Conservation (phyloP, 2,797 vertebrate genomes). For the Sebastes nivosus region DNA sequence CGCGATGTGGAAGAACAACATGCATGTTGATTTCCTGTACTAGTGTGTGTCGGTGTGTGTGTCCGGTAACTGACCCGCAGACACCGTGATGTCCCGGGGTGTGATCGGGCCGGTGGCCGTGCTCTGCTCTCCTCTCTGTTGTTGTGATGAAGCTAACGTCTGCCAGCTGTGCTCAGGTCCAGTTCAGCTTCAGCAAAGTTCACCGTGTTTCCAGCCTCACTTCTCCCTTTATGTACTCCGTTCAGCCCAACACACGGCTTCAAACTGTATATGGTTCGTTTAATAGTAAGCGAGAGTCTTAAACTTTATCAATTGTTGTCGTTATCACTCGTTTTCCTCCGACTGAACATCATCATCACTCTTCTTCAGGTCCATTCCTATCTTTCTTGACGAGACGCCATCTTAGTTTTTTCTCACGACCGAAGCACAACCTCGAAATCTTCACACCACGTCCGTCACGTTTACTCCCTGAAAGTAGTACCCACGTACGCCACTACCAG, state of each 20-base stretch:
- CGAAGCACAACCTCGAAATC: constrained; percentile 78
- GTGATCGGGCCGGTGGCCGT: constrained; percentile 43
- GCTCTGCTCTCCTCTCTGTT: constrained; percentile 62
- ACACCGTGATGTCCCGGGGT: constrained; percentile 79
- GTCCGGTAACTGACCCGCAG: constrained; percentile 73
- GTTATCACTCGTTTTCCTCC: constrained; percentile 68
- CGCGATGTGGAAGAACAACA: not conserved
- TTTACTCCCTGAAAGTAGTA: constrained; percentile 71
- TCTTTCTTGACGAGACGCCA: constrained; percentile 86
- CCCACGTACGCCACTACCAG: constrained; percentile 56
- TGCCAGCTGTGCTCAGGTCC: constrained; percentile 74
- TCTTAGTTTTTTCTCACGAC: constrained; percentile 87
- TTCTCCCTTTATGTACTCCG: constrained; percentile 51
- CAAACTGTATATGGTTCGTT: constrained; percentile 21
- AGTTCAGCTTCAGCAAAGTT: constrained; percentile 72
- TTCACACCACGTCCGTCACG: constrained; percentile 58
- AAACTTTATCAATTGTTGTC: constrained; percentile 47
- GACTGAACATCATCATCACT: constrained; percentile 64
- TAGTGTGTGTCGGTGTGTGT: not conserved
- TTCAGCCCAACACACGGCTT: constrained; percentile 17
- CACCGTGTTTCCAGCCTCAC: constrained; percentile 61
- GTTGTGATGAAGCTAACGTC: constrained; percentile 72
- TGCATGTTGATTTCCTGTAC: too few relatives aligned
- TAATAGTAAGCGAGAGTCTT: constrained; percentile 28
- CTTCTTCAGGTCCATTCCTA: constrained; percentile 78